These are phyloP conservation scores for Trigoniulus corallinus DNA, from an alignment of 1,140 invertebrate genomes.

Conservation along the genomic window DNA sequence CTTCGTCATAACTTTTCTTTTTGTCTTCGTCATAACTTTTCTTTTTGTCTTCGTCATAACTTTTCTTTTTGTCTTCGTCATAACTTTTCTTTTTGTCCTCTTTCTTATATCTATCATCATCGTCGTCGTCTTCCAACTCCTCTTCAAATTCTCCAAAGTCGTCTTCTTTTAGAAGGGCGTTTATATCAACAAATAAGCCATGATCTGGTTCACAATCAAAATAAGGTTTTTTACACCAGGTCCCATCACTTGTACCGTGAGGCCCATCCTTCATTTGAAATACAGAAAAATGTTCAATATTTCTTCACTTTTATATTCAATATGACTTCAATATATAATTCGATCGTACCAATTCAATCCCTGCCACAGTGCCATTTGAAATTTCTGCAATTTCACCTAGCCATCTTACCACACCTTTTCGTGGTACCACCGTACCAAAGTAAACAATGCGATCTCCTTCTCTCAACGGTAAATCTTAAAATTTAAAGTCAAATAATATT, in stretches of 20 bases:
- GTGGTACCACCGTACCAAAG: no score
- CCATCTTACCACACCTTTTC: not conserved
- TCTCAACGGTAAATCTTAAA: no score
- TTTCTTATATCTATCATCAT: no score
- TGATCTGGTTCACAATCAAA: not conserved
- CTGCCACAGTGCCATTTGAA: not conserved
- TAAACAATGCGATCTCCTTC: no score
- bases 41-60: no score
- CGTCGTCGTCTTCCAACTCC: no score
- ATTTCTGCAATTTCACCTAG: not conserved
- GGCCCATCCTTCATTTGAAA: not conserved
- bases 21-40: no score
- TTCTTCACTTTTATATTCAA: not conserved
- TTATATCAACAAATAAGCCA: not conserved
- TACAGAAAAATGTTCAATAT: not conserved
- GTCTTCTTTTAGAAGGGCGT: not conserved
- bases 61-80: no score
- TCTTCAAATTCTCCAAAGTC: not conserved
- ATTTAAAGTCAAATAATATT: no score
- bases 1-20: no score
- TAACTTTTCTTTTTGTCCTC: no score
- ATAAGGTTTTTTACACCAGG: not conserved
- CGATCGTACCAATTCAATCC: not conserved
- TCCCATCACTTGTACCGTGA: not conserved
- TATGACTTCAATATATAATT: not conserved